Evolutionary conservation across 1,140 invertebrate species (phyloP), one percentile per base, ranked within the genome.

Genomic region (Pteromalus puparum): DNA sequence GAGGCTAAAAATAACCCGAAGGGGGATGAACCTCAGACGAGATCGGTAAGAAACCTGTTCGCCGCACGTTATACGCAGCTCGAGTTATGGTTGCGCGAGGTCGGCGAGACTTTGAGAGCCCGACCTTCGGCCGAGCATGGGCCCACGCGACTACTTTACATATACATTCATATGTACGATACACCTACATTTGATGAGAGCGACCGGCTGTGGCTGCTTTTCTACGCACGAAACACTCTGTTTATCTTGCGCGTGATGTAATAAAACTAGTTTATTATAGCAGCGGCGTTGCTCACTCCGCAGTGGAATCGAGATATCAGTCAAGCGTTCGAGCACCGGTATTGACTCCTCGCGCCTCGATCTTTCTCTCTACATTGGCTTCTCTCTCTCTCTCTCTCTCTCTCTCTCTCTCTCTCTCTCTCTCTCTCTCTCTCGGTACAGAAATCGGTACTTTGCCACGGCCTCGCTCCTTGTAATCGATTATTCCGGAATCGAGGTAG

Each of bases 401-500:
- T n/a, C n/a, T n/a, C n/a, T n/a, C n/a, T n/a, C n/a, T n/a, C n/a
- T n/a, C n/a, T n/a, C n/a, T n/a, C n/a, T 68, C 24, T 46, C 34
- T 76, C 61, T 68, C 12, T n/a, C n/a, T n/a, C n/a, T 83, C 74
- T 74, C 24, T 74, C 53, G 38, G 53, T 76, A 38, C 30, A 82
- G 81, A 76, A 82, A 82, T 77, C 82, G 61, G 74, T 83, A 77
- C 82, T 83, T 77, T 67, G 82, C 75, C 65, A 78, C 76, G 82
- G 77, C 82, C 82, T 73, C 76, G 34, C 82, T 77, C 26, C 76
- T 84, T 79, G 84, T 81, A 85, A 85, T 85, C 84, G 84, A 85
- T 85, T 85, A 85, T 85, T 85, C 79, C 79, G 61, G 84, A 85
- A 85, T 81, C 73, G 67, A 38, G 42, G 24, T 7, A 21, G 53